Evolutionary conservation across 2,888 invertebrate genomes (phyloP).

Genomic region (Leptinotarsa peninsularis): DNA sequence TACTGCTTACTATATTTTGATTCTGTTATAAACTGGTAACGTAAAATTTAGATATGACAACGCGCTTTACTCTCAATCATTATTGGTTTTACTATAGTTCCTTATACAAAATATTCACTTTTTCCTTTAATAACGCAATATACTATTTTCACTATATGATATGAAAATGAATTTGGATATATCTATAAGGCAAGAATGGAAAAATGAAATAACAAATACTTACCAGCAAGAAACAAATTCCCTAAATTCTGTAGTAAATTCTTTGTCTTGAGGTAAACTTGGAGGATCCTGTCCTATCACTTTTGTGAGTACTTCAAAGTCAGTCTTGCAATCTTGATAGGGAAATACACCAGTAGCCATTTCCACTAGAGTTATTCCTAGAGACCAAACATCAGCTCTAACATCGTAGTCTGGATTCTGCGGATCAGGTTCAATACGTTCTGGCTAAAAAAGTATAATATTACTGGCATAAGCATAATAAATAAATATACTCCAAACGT

Average conservation of each 20-base stretch:
- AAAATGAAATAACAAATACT: slow-evolving; percentile 52
- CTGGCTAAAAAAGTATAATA: slow-evolving; percentile 76
- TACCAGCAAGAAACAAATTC: slow-evolving; percentile 93
- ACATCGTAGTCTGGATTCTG: slow-evolving; percentile 97
- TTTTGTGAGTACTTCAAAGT: slow-evolving; percentile 96
- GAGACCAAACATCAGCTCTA: slow-evolving; percentile 98
- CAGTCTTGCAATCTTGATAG: slow-evolving; percentile 93
- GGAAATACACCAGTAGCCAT: slow-evolving; percentile 97
- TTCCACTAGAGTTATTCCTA: slow-evolving; percentile 96
- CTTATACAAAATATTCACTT: no score
- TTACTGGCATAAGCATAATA: neutral
- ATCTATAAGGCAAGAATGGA: no score
- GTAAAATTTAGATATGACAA: no score
- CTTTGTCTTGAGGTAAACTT: slow-evolving; percentile 79
- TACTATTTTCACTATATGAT: no score
- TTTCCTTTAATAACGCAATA: no score
- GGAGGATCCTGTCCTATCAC: slow-evolving; percentile 91
- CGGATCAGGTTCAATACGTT: slow-evolving; percentile 95
- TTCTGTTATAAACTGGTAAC: no score
- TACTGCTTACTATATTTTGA: no score
- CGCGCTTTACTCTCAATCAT: no score
- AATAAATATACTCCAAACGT: no score
- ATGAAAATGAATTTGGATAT: no score
- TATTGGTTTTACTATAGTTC: no score
- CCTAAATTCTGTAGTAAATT: slow-evolving; percentile 88